Evolutionary conservation across 2,888 invertebrate genomes (phyloP).

Genomic region (Nomada hirtipes): DNA sequence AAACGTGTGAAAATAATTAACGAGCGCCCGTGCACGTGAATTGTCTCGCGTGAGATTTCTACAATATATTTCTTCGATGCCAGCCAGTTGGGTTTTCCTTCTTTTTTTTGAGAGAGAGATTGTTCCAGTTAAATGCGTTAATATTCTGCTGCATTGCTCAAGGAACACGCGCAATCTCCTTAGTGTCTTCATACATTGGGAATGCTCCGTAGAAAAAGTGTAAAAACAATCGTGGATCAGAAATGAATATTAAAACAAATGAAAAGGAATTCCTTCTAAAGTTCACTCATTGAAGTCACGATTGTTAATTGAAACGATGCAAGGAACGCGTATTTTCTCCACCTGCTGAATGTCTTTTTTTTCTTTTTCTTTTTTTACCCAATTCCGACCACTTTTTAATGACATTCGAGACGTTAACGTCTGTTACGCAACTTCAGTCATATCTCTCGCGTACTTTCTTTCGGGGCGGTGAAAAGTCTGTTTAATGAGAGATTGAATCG

Average conservation of each 20-base stretch:
- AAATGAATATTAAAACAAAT: conserved; percentile 32
- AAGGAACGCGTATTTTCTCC: no score
- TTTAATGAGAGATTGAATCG: conserved; percentile 19
- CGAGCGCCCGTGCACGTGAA: conserved; percentile 6
- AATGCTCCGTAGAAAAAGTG: conserved; percentile 30
- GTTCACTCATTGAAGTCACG: neutral
- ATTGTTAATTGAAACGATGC: neutral
- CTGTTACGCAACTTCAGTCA: conserved; percentile 26
- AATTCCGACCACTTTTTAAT: conserved; percentile 3
- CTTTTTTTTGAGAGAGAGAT: neutral
- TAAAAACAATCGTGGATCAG: conserved; percentile 5
- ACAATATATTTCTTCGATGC: neutral
- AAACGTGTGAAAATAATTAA: conserved; percentile 48
- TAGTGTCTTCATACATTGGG: conserved; percentile 41
- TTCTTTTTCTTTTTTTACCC: neutral
- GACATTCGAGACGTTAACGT: conserved; percentile 20
- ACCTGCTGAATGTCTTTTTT: no score
- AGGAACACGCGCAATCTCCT: conserved; percentile 38
- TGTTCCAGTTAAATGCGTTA: conserved; percentile 36
- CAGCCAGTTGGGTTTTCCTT: neutral
- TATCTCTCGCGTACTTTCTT: conserved; percentile 32
- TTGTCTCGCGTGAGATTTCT: conserved; percentile 28
- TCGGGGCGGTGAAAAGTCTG: conserved; percentile 6
- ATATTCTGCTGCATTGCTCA: conserved; percentile 40
- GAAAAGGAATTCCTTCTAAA: conserved; percentile 19